phyloP scores from a whole-genome alignment of 2,113 vertebrate species.

The Coptodon rendalli region DNA sequence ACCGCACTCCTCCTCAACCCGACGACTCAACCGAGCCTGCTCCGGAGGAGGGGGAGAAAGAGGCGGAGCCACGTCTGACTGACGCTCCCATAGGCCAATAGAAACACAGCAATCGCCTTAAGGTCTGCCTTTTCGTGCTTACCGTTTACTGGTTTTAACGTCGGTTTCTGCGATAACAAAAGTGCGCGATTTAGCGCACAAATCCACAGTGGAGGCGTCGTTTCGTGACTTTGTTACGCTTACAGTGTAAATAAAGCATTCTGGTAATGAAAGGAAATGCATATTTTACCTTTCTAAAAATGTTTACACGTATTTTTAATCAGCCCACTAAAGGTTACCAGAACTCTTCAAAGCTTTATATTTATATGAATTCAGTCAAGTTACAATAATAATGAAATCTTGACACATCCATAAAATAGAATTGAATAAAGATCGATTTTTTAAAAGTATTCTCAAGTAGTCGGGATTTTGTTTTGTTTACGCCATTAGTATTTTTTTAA shows the following conservation, averaged over 20 bases:
- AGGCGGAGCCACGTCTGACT: conserved; percentile 60
- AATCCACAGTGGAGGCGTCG: neutral
- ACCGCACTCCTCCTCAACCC: conserved; percentile 70
- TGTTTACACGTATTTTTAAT: neutral
- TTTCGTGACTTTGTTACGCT: neutral
- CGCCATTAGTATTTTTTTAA: neutral
- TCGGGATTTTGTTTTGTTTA: neutral
- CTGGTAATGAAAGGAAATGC: neutral
- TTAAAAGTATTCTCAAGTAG: accelerated
- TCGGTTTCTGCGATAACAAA: neutral
- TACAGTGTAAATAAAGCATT: neutral
- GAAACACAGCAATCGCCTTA: neutral
- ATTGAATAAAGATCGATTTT: neutral
- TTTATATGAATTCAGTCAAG: neutral
- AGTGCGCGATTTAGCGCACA: neutral
- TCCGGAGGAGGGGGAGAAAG: conserved; percentile 53
- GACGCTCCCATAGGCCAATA: conserved; percentile 48
- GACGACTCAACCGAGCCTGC: conserved; percentile 79
- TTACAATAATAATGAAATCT: neutral
- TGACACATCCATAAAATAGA: neutral
- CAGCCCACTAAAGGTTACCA: accelerated
- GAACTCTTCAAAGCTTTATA: neutral
- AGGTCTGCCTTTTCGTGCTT: conserved; percentile 38
- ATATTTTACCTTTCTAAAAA: neutral
- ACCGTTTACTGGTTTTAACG: conserved; percentile 21